phyloP scores from a whole-genome alignment of 2,888 invertebrate species.

The Parochlus steinenii region DNA sequence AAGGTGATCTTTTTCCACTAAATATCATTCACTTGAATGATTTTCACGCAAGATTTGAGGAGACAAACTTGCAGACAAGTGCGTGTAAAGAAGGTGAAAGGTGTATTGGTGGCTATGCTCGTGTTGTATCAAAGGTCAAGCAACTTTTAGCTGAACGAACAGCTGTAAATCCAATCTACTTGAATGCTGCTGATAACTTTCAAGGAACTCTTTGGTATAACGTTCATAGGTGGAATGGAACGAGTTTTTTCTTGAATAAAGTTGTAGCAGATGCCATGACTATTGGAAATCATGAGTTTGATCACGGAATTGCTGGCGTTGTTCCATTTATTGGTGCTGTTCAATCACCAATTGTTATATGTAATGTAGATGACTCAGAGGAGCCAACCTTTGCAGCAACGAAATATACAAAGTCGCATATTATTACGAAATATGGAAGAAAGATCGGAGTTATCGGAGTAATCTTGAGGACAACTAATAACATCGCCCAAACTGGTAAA shows the following conservation, averaged over 20 bases:
- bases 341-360: conserved; percentile 49
- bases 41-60: conserved; percentile 36
- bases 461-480: conserved; percentile 46
- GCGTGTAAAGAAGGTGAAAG: conserved; percentile 33
- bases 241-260: conserved; percentile 56
- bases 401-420: conserved; percentile 43
- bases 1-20: neutral
- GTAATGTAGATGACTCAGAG: conserved; percentile 52
- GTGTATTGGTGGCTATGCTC: conserved; percentile 54
- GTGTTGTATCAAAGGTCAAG: conserved; percentile 40
- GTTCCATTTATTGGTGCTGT: conserved; percentile 49
- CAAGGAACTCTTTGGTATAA: conserved; percentile 75
- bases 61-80: conserved; percentile 38
- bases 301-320: conserved; percentile 52
- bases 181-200: conserved; percentile 73
- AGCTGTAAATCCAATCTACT: conserved; percentile 39
- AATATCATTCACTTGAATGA: conserved; percentile 8
- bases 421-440: conserved; percentile 42
- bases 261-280: conserved; percentile 66
- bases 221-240: conserved; percentile 53
- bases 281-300: conserved; percentile 78
- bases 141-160: conserved; percentile 29
- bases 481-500: conserved; percentile 45
- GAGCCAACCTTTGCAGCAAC: conserved; percentile 47
- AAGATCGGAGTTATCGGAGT: conserved; percentile 69